Evolutionary conservation across 2,113 vertebrate genomes (phyloP).

Genomic region (Heterochromis multidens): DNA sequence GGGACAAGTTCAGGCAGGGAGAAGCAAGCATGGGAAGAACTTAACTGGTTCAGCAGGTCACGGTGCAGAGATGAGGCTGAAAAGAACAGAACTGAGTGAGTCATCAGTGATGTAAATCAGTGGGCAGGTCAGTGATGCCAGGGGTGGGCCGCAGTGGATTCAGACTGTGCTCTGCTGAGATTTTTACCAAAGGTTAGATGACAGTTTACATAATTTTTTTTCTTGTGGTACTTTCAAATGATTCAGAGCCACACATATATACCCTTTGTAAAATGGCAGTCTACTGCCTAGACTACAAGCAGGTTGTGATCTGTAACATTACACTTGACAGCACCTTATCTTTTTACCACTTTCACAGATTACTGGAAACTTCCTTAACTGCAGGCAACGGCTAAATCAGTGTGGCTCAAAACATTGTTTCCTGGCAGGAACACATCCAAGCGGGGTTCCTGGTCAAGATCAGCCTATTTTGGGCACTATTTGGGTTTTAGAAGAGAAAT

Average conservation of each 20-base stretch:
- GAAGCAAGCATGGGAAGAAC: slow-evolving; percentile 20
- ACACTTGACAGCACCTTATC: not conserved
- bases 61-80: not conserved
- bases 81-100: not conserved
- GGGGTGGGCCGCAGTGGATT: not conserved
- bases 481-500: not conserved
- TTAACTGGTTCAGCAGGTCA: not conserved
- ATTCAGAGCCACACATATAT: not conserved
- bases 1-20: slow-evolving; percentile 6
- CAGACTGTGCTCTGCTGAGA: not conserved
- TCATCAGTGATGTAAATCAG: not conserved
- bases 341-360: not conserved
- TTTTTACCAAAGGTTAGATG: not conserved
- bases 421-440: not conserved
- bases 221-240: not conserved
- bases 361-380: not conserved
- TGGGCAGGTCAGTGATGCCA: not conserved
- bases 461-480: not conserved
- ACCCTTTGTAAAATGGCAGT: not conserved
- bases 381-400: not conserved
- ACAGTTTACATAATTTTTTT: not conserved
- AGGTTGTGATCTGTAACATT: not conserved
- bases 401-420: not conserved
- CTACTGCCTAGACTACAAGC: not conserved
- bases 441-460: not conserved